Evolutionary conservation across 1,140 invertebrate species (phyloP).

Genomic region (Scaptodrosophila lebanonensis): DNA sequence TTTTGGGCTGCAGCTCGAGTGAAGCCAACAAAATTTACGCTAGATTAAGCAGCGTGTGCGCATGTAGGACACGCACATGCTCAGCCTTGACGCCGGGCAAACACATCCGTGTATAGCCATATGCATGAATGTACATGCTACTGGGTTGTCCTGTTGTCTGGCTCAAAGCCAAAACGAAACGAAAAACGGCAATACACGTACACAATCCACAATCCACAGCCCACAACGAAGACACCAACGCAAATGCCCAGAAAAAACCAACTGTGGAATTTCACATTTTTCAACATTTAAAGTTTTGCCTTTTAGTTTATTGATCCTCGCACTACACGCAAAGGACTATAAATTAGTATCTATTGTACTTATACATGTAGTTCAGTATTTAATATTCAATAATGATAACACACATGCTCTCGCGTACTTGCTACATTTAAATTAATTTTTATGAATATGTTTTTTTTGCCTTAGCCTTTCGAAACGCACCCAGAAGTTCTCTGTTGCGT

Average conservation of each 20-base stretch:
- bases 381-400: slow-evolving; percentile 12
- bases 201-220: no score
- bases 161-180: no score
- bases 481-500: slow-evolving; percentile 56
- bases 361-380: slow-evolving; percentile 40
- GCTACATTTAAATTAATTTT: slow-evolving; percentile 34
- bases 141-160: no score
- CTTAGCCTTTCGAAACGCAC: slow-evolving; percentile 64
- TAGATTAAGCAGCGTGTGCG: slow-evolving; percentile 61
- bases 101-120: neutral
- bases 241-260: no score
- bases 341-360: slow-evolving; percentile 31
- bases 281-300: no score
- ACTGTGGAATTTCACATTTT: no score
- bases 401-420: slow-evolving; percentile 30
- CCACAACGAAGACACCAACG: no score
- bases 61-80: neutral
- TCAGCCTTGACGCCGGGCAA: neutral
- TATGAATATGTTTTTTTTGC: slow-evolving; percentile 26
- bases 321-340: no score
- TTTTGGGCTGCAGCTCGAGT: neutral
- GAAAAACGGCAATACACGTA: no score
- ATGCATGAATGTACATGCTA: neutral
- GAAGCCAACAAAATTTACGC: slow-evolving; percentile 58
- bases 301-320: no score